Conservation (phyloP, 2,888 invertebrate genomes). For the Drosophila falleni region DNA sequence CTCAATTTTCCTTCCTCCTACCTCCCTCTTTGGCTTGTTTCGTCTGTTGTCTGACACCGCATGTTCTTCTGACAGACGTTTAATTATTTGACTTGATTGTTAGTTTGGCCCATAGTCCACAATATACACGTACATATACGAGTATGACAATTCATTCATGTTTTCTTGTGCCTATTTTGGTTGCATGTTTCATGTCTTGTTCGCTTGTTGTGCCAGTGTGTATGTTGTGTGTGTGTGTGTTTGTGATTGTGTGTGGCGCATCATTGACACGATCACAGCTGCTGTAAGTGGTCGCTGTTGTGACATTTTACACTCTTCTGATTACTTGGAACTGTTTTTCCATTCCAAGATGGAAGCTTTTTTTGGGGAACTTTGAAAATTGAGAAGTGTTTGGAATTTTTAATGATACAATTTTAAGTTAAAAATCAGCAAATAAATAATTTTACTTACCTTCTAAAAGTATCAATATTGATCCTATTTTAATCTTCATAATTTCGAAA, state of each 20-base stretch:
- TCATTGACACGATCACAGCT: constrained; percentile 73
- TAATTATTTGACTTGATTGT: constrained; percentile 78
- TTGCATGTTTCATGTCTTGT: constrained; percentile 54
- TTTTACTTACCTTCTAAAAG: no score
- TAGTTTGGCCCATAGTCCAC: constrained; percentile 45
- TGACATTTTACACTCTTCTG: constrained; percentile 48
- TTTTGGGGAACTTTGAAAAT: constrained; percentile 11
- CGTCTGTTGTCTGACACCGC: constrained; percentile 49
- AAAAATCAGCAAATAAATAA: neutral
- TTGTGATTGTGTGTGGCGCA: constrained; percentile 44
- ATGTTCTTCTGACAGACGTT: constrained; percentile 74
- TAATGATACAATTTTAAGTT: neutral
- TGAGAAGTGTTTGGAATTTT: neutral
- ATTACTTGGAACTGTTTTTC: constrained; percentile 19
- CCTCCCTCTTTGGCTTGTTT: constrained; percentile 18
- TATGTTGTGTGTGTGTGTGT: constrained; percentile 15
- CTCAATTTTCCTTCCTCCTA: neutral
- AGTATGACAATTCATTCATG: constrained; percentile 69
- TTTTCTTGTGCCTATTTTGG: constrained; percentile 57
- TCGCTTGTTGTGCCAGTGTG: constrained; percentile 10
- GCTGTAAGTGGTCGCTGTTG: constrained; percentile 40
- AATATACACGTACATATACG: neutral
- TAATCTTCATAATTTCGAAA: no score
- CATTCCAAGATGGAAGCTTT: constrained; percentile 18
- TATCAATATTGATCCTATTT: no score